phyloP scores from a whole-genome alignment of 2,888 invertebrate species.

The Microplitis deprimator region DNA sequence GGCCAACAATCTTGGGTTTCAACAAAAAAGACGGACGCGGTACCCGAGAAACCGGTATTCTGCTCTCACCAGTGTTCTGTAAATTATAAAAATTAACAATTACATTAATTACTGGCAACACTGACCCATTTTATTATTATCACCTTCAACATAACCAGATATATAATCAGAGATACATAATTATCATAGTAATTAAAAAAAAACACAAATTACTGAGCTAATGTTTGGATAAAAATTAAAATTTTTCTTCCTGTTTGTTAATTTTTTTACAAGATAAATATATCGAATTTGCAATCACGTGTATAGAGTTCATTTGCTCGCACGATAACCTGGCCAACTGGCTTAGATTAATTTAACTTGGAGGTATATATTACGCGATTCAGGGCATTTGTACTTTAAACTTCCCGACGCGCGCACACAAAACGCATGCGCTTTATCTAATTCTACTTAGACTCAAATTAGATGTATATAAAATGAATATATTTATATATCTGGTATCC shows the following conservation, averaged over 20 bases:
- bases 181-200: not conserved
- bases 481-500: slow-evolving; percentile 4
- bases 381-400: slow-evolving; percentile 2
- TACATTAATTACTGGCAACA: not conserved
- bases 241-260: not conserved
- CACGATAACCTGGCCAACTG: slow-evolving; percentile 21
- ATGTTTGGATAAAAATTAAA: not conserved
- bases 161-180: not conserved
- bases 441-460: slow-evolving; percentile 24
- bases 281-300: slow-evolving; percentile 16
- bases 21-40: slow-evolving; percentile 63
- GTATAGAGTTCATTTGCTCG: slow-evolving; percentile 14
- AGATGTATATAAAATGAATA: not conserved
- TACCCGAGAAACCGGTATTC: slow-evolving; percentile 64
- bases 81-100: slow-evolving; percentile 40
- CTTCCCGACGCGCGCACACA: slow-evolving; percentile 7
- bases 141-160: not conserved
- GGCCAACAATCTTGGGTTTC: slow-evolving; percentile 57
- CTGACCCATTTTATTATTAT: not conserved
- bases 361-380: slow-evolving; percentile 4
- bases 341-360: slow-evolving; percentile 32
- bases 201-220: not conserved
- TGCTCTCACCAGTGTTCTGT: slow-evolving; percentile 66
- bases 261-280: not conserved
- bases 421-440: slow-evolving; percentile 21